Evolutionary conservation across 2,797 vertebrate species (phyloP), one percentile per base, ranked within the genome.

Genomic region (Falco concolor): DNA sequence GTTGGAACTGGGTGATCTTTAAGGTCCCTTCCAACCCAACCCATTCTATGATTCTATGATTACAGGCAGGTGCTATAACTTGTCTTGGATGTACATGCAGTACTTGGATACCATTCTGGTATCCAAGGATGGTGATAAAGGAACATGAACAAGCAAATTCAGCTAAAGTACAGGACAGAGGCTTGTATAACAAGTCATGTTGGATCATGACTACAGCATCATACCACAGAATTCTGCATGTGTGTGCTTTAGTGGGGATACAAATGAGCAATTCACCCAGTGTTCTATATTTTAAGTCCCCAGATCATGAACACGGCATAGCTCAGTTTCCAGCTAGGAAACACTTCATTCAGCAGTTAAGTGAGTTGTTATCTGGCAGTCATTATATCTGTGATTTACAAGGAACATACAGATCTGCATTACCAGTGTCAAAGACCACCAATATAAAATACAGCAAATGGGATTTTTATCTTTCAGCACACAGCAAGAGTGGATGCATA

Each of bases 401-500:
- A 97, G 96, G 95, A 96, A 97, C 94, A 87, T 94, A 81, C 90
- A 97, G 95, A 96, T 96, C 95, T 97, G 89, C 81, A 87, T 96
- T 97, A 93, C 90, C 82, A 91, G 92, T 97, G 87, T 98, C 97
- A 98, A 96, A 97, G 97, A 97, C 97, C 97, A 97, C 97, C 97
- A 97, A 89, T 98, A 98, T 97, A 97, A 98, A 98, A 97, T 84
- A 93, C 78, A 97, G 95, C 97, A 98, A 98, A 98, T 98, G 97
- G 97, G 97, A 90, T 97, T 98, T 98, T 98, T 98, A 98, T 98
- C 98, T 98, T 98, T 97, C 98, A 97, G 96, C 97, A 94, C 91
- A 88, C 87, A 95, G 95, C 68, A 83, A 94, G 92, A 97, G 90
- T 95, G 93, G 94, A 95, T 97, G 96, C 96, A 90, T 86, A 93